Percentiles rank a stretch among this genome's conserved stretches.
Evolutionary conservation across 2,113 vertebrate genomes (phyloP).

Genomic region (Isurus oxyrinchus): DNA sequence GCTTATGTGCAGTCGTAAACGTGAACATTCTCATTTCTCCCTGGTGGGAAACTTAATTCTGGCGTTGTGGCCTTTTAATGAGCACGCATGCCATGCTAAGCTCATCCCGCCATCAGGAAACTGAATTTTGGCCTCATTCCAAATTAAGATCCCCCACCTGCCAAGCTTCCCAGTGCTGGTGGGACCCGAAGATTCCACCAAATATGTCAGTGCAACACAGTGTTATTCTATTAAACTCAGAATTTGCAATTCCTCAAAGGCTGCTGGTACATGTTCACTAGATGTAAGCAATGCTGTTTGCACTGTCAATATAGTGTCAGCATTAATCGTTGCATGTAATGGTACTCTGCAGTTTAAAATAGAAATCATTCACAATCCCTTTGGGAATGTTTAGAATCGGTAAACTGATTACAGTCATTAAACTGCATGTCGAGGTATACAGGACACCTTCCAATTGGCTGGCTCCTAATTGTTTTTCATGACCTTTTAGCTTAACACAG

Average conservation of each 20-base stretch:
- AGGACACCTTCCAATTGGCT: background rate
- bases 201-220: background rate
- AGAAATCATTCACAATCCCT: background rate
- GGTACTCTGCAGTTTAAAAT: background rate
- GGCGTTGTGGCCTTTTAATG: no score
- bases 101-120: no score
- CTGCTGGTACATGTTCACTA: background rate
- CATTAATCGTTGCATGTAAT: background rate
- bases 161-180: no score
- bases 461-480: background rate
- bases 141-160: no score
- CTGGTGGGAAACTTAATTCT: no score
- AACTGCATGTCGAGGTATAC: background rate
- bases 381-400: background rate
- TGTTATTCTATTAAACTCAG: background rate
- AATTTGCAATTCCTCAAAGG: background rate
- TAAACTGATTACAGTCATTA: conserved; percentile 1
- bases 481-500: background rate
- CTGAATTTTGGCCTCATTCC: no score
- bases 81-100: no score
- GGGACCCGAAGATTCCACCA: no score
- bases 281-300: background rate
- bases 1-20: no score
- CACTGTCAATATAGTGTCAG: background rate
- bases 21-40: no score